Conservation (phyloP, 2,888 invertebrate species). For the Eristalinus sepulchralis region DNA sequence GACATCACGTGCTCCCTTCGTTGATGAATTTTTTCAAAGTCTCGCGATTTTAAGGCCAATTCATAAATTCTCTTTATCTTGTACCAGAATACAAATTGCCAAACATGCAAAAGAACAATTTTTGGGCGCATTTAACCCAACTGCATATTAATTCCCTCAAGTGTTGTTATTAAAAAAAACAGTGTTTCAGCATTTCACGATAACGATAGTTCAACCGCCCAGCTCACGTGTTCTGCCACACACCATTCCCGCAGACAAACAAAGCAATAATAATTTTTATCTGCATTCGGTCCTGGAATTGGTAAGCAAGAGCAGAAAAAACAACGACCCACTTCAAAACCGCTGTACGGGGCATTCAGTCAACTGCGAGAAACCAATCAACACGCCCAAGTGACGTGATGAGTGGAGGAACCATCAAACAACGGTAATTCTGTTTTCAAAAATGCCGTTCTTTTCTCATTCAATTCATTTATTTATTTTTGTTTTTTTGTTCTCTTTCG, state of each 20-base stretch:
- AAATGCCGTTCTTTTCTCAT: neutral
- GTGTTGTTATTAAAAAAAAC: too few species aligned
- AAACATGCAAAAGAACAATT: too few species aligned
- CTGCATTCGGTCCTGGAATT: neutral
- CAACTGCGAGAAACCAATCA: slow-evolving; percentile 63
- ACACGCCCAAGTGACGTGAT: slow-evolving; percentile 16
- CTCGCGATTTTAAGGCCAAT: too few species aligned
- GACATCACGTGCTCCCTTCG: too few species aligned
- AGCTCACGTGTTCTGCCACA: neutral
- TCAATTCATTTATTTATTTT: neutral
- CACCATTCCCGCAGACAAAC: neutral
- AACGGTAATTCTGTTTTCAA: neutral
- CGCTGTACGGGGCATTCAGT: slow-evolving; percentile 44
- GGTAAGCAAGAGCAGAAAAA: neutral
- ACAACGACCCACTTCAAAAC: neutral
- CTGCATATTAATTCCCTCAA: too few species aligned
- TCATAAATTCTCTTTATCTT: too few species aligned
- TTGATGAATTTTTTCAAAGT: too few species aligned
- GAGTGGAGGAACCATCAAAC: neutral
- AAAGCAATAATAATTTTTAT: neutral
- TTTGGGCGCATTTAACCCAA: too few species aligned
- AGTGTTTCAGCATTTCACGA: too few species aligned
- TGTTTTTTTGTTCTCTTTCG: neutral
- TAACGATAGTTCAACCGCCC: too few species aligned
- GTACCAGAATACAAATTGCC: too few species aligned